Base-by-base conservation (phyloP, 2,797 vertebrate species). In the Myioborus melanocephalus region DNA sequence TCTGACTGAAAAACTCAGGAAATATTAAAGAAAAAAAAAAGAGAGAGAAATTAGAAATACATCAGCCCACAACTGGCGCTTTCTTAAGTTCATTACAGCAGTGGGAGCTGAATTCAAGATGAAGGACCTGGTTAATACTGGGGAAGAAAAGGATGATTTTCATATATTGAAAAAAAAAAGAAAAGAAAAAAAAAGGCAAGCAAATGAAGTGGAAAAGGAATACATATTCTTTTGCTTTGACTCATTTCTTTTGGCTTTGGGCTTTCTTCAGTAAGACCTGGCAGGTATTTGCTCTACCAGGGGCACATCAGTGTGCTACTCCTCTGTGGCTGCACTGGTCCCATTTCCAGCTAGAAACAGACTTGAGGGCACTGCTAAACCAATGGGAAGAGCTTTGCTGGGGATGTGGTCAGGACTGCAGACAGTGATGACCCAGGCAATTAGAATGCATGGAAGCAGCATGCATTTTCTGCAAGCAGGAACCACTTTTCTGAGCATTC, bases 1-100 rank as follows among this genome's bases (percentile, higher is more conserved):
- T 69, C 47, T 57, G 76, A 53, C 64, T 84, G 59, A 44, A 92
- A 87, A 96, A 89, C 53, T 87, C 80, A 71, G 71, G 65, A 89
- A 92, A 79, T 41, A 61, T 35, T 88, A 47, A 91, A 71, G 7
- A 56, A 87, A 82, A 34, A 46, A 52, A 46, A 34, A 81, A 85
- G 13, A 52, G 13, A 52, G 35, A 20, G 35, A 44, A 7, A 13
- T 70, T 85, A 59, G 77, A 96, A 85, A 77, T 78, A 89, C 55
- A 86, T 96, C 95, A 91, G 35, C 55, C 57, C 59, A 52, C 56
- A 70, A 71, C 44, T 65, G 81, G 59, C 35, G 12, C 70, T 93
- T 94, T 77, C 57, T 85, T 82, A 60, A 87, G 27, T 60, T 94
- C 69, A 63, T 89, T 94, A 77, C 39, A 95, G 90, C 83, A 96